Evolutionary conservation across 1,140 invertebrate species (phyloP).

Genomic region (Calliopsis andreniformis): DNA sequence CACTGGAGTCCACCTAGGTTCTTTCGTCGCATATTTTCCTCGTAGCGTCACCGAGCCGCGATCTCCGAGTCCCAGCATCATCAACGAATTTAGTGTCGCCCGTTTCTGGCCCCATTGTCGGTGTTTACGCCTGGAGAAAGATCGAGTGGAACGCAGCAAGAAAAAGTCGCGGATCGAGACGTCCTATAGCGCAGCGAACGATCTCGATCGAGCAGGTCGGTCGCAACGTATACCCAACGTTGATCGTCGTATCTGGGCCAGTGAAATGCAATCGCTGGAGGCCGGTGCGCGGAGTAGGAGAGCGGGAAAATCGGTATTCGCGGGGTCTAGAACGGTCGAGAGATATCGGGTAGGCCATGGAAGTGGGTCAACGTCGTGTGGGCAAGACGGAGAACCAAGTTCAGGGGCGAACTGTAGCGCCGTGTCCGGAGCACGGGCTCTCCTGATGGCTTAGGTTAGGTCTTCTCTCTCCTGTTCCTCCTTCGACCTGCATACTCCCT

Average conservation of each 20-base stretch:
- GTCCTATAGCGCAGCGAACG: too few species aligned
- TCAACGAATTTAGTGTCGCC: not conserved
- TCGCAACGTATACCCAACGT: not conserved
- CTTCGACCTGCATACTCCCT: slow-evolving; percentile 22
- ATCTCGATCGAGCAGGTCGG: too few species aligned
- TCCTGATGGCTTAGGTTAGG: slow-evolving; percentile 70
- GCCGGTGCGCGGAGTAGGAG: not conserved
- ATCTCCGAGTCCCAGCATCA: not conserved
- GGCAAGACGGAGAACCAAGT: slow-evolving; percentile 76
- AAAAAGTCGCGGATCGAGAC: not conserved
- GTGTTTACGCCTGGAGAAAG: too few species aligned
- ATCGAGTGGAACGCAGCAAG: not conserved
- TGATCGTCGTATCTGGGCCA: slow-evolving; percentile 16
- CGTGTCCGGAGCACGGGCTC: slow-evolving; percentile 57
- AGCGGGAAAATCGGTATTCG: slow-evolving; percentile 38
- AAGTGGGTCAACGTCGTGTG: slow-evolving; percentile 78
- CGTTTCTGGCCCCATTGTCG: too few species aligned
- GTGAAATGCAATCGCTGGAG: slow-evolving; percentile 34
- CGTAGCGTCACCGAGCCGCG: too few species aligned
- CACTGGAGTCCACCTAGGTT: too few species aligned
- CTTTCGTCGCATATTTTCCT: too few species aligned
- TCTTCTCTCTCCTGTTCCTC: slow-evolving; percentile 51
- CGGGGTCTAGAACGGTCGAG: slow-evolving; percentile 25
- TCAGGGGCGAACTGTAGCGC: slow-evolving; percentile 76
- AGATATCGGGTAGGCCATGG: slow-evolving; percentile 67